Evolutionary conservation across 2,888 invertebrate species (phyloP).

Genomic region (Quadroppia sp.): DNA sequence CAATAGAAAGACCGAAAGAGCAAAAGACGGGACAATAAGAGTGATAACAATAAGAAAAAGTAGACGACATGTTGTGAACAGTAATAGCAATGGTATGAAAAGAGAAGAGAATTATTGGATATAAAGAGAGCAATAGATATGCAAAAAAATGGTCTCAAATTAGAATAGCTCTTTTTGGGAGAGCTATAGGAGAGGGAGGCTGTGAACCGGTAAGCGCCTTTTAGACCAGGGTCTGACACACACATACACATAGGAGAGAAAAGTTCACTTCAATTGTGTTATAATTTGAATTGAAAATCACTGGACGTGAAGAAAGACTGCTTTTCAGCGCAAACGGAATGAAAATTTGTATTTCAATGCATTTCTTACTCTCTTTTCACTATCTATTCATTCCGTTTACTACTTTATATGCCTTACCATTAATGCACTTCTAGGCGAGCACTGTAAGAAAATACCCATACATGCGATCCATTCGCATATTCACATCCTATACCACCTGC

Average conservation of each 20-base stretch:
- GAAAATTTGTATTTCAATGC: neutral
- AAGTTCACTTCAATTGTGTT: slow-evolving; percentile 3
- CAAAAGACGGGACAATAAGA: slow-evolving; percentile 20
- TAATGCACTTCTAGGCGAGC: neutral
- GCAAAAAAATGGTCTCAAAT: neutral
- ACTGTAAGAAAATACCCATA: neutral
- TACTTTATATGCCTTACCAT: neutral
- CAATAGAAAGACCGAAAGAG: neutral
- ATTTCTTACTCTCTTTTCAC: neutral
- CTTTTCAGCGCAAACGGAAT: neutral
- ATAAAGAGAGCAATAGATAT: neutral
- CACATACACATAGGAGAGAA: too few species aligned
- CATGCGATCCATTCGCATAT: neutral
- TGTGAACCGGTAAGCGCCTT: neutral
- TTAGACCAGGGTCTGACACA: too few species aligned
- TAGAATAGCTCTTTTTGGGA: neutral
- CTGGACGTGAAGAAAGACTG: slow-evolving; percentile 1
- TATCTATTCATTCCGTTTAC: neutral
- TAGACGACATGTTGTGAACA: slow-evolving; percentile 12
- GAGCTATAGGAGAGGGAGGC: neutral
- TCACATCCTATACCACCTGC: slow-evolving; percentile 9
- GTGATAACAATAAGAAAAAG: slow-evolving; percentile 13
- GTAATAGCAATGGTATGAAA: neutral
- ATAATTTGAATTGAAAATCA: slow-evolving; percentile 13
- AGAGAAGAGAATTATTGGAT: neutral